Evolutionary conservation across 2,888 invertebrate genomes (phyloP), one percentile per base, ranked within the genome.

Genomic region (Orthosia cruda): DNA sequence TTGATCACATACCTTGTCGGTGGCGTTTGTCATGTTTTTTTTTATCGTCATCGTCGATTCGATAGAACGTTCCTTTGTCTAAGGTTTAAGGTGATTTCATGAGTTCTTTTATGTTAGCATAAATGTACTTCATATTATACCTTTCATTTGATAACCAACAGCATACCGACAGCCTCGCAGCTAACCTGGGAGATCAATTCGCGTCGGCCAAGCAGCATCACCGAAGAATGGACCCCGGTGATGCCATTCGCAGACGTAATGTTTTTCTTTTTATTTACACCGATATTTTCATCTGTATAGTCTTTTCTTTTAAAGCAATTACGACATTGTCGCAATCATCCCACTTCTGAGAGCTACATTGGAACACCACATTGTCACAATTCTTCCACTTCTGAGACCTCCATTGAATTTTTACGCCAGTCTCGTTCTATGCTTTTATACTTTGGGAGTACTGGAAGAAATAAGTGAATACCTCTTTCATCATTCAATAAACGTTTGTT

Each of bases 141-240:
- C 5, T 47, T 20, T 62, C 11, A n/a, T 59, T 15, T 45, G 11
- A 26, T 52, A 1, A 18, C n/a, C 40, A 32, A 66, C 80, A 86
- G 77, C 67, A 9, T 83, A 90, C 92, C 57, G 80, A 85, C 47
- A 15, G 80, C 85, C 15, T 86, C 87, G 1, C 87, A 86, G 23
- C 86, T 87, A 4, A 78, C 77, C 7, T 85, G 77, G 59, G 93
- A 92, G 32, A 49, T 82, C 1, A 74, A 84, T 2, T 82, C 89
- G 1, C 92, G 95, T 20, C 86, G 94, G 50, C 92, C 95, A 2
- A 97, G 97, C 87, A 96, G 97, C 87, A 97, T 97, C 71, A 96
- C 97, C 1, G 98, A 98, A 50, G 98, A 98, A 88, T 99, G 99
- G 99, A 98, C 97, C 26, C 98, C 99, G 0, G 99, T 99, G 95